Base-by-base conservation (phyloP, 2,113 vertebrate genomes). In the Agelaius tricolor region DNA sequence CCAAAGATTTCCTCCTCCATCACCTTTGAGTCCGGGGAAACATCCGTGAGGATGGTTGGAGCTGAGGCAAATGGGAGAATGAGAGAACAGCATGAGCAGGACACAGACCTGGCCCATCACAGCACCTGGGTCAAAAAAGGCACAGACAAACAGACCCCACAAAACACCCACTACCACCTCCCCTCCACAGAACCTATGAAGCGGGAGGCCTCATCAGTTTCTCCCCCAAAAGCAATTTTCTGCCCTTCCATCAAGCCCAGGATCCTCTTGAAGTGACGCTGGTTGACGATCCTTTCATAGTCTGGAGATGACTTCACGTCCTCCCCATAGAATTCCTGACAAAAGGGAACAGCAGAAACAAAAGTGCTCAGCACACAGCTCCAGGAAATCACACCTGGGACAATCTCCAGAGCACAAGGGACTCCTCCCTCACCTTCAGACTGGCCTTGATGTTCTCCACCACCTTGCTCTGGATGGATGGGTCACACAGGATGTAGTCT, bases 401-500 rank as follows among this genome's bases (percentile, higher is more conserved):
- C 54, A 22, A 12, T 2, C 11, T 13, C 15, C 61, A n/a, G 9
- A 1, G 58, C 43, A 20, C 1, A 0, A 13, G 14, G 14, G 26
- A 11, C 23, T 30, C 30, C 18, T 7, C 1, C 39, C 98, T 97
- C 81, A 99, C 99, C 97, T 97, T 98, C n/a, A 99, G 88, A 3
- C 98, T 98, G 2, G 95, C 98, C 28, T 98, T 98, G 89, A 99
- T 98, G 89, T 98, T 98, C 89, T 99, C 98, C 94, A 99, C 98
- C 27, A 99, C 96, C 33, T 97, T 90, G 74, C 96, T 91, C 97
- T 99, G 98, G 95, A 99, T 98, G 89, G 98, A 98, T 1, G 98
- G 97, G 55, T 99, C 97, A 46, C 99, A 99, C 52, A 99, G 98
- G 85, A 99, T 96, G 97, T 99, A 99, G 96, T 99, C 99, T 0